These are phyloP conservation scores for Dufourea novaeangliae DNA, from an alignment of 1,140 invertebrate species.

Conservation along the genomic window DNA sequence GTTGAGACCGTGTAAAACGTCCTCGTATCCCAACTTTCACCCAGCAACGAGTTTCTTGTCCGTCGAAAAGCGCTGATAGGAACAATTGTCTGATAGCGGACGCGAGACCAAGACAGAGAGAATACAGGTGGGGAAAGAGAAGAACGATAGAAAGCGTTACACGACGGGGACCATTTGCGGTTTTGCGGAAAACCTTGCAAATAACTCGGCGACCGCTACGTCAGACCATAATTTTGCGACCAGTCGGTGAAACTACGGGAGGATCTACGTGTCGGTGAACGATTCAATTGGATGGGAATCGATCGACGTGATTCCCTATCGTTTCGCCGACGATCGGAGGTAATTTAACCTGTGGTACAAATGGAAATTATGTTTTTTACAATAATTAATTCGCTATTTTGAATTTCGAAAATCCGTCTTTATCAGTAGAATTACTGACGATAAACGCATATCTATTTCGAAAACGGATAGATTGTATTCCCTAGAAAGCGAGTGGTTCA, in stretches of 20 bases:
- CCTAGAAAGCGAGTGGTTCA: too few species aligned
- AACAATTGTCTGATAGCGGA: constrained; percentile 28
- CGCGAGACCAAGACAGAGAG: neutral
- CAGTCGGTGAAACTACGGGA: neutral
- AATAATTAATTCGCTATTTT: too few species aligned
- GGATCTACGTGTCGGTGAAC: neutral
- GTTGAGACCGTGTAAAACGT: constrained; percentile 1
- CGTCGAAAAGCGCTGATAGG: constrained; percentile 47
- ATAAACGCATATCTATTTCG: too few species aligned
- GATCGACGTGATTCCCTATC: constrained; percentile 2
- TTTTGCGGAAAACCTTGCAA: constrained; percentile 40
- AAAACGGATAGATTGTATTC: too few species aligned
- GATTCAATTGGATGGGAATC: neutral
- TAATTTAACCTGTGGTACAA: too few species aligned
- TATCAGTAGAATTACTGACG: too few species aligned
- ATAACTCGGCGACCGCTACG: neutral
- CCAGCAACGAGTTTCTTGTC: constrained; percentile 21
- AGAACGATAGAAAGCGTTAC: constrained; percentile 33
- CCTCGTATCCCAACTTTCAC: constrained; percentile 50
- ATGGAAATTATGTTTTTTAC: too few species aligned
- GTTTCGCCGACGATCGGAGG: neutral
- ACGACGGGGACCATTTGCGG: constrained; percentile 13
- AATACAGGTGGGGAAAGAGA: neutral
- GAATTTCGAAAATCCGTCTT: too few species aligned
- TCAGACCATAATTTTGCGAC: constrained; percentile 5